phyloP scores from a whole-genome alignment of 2,113 vertebrate genomes.

The Prietella phreatophila region DNA sequence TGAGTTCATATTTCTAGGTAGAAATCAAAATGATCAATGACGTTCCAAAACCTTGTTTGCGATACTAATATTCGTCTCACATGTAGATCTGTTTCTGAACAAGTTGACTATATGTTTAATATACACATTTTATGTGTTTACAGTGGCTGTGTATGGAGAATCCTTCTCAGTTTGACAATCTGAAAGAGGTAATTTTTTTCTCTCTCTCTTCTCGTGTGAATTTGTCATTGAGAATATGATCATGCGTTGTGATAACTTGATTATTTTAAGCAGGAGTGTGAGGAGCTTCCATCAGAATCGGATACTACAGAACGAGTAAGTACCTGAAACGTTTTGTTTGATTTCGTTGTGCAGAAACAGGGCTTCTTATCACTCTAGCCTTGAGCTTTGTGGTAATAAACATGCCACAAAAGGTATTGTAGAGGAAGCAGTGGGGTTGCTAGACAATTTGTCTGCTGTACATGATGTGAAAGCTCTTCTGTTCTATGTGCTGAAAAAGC shows the following conservation, averaged over 20 bases:
- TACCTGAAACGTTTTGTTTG: background rate
- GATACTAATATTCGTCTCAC: background rate
- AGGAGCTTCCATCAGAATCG: too few relatives aligned
- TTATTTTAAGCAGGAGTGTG: background rate
- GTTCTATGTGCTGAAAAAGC: background rate
- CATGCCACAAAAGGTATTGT: background rate
- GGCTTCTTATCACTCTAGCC: background rate
- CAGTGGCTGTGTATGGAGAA: conserved; percentile 20
- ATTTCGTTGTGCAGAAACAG: too few relatives aligned
- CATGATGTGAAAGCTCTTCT: background rate
- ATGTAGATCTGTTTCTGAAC: background rate
- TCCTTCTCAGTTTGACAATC: background rate
- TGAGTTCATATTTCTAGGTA: too few relatives aligned
- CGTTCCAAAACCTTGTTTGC: background rate
- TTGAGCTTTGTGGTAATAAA: background rate
- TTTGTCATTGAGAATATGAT: background rate
- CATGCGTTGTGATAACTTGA: background rate
- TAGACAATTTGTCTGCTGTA: background rate
- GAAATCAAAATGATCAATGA: too few relatives aligned
- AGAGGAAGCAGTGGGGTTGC: background rate
- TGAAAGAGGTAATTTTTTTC: background rate
- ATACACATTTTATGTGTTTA: background rate
- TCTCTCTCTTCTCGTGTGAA: background rate
- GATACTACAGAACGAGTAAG: background rate
- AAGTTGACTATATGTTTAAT: background rate